Evolutionary conservation across 2,113 vertebrate genomes (phyloP).

Genomic region (Empidonax alnorum): DNA sequence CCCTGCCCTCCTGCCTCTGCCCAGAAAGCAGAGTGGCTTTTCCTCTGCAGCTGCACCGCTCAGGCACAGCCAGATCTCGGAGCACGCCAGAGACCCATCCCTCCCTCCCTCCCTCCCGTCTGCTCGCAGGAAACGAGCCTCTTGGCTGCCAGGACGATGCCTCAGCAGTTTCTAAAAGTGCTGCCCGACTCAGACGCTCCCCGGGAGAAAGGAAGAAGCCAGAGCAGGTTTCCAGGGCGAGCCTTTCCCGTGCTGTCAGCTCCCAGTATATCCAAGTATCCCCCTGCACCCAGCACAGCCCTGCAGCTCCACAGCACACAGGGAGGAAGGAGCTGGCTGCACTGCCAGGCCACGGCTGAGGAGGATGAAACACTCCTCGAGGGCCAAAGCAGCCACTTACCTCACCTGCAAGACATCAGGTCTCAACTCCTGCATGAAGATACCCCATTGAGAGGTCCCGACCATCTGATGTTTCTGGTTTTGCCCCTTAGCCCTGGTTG

Average conservation of each 20-base stretch:
- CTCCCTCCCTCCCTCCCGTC: rapidly evolving
- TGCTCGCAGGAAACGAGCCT: neutral
- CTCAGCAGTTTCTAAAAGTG: neutral
- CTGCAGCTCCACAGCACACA: neutral
- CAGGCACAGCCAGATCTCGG: neutral
- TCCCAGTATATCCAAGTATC: neutral
- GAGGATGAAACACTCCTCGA: neutral
- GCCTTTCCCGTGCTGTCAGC: neutral
- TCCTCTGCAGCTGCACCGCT: rapidly evolving
- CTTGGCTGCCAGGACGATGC: neutral
- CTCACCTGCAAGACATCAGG: neutral
- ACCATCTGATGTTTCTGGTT: neutral
- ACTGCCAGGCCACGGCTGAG: rapidly evolving
- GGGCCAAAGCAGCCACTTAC: neutral
- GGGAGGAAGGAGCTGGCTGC: neutral
- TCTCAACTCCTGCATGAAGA: neutral
- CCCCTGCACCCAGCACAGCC: neutral
- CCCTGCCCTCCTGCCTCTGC: neutral
- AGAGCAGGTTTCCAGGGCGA: neutral
- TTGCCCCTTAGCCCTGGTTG: neutral
- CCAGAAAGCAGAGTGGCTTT: rapidly evolving
- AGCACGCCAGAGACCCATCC: neutral
- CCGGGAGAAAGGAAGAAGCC: neutral
- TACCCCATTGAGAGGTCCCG: too few relatives aligned
- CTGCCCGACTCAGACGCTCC: neutral